Base-by-base conservation (phyloP, 2,888 invertebrate species). In the Drosophila subsilvestris region DNA sequence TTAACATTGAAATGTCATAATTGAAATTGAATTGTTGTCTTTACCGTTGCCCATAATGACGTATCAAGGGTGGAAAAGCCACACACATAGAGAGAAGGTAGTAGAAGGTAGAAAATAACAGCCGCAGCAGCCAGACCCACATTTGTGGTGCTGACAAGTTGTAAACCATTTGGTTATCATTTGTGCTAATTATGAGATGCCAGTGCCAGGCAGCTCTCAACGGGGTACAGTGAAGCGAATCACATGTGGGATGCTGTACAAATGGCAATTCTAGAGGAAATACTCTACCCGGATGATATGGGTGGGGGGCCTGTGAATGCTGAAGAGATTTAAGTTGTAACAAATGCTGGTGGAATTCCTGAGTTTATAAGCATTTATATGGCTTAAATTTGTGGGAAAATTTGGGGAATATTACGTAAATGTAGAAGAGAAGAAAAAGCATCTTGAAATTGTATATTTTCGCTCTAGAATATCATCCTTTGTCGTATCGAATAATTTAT, bases 1-100 rank as follows among this genome's bases (percentile, higher is more conserved):
- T 81, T 87, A 73, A 72, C 89, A 89, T 89, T 88, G 88, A 88
- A 80, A 74, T 88, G 88, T 88, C 88, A 89, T 89, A 89, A 89
- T 76, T 82, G 56, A 78, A 69, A 80, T 86, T 85, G 80, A 88
- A 81, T 85, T 83, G 88, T 82, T 80, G 85, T 77, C 76, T 78
- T 79, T 82, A 75, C 88, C 76, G 84, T 85, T 87, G 59, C 45
- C 20, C 44, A 7, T 32, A 14, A 57, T 68, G 70, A 58, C 51
- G 61, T 45, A 27, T n/a, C 54, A 59, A 45, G 56, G 47, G 27
- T 32, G 54, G 60, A 55, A 49, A 60, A 48, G 17, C 42, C 32
- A 37, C 37, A 37, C 37, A 37, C 37, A 14, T 6, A 37, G 37
- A 37, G 37, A 37, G 37, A 37, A 37, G 37, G 14, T 37, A 37